A percentile compares a stretch with the other conserved stretches of the same genome.
Conservation (phyloP, 1,140 invertebrate genomes). For the Papilio aristodemus region DNA sequence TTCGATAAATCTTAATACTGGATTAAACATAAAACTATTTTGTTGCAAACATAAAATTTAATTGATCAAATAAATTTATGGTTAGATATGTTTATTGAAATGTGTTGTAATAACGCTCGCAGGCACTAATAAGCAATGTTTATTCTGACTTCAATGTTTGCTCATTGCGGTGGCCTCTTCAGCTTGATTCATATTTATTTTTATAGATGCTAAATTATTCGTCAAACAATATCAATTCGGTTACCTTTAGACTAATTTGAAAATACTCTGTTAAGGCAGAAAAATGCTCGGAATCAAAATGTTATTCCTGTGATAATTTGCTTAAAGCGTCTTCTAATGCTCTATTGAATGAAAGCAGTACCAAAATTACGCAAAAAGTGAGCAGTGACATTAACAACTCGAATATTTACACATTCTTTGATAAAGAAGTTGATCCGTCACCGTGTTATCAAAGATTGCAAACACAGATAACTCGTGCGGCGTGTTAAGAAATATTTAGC, state of each 20-base stretch:
- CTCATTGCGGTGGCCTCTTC: conserved; percentile 23
- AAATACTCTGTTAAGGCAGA: neutral
- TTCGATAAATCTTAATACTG: conserved; percentile 1
- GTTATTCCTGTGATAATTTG: neutral
- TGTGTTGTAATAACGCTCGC: conserved; percentile 29
- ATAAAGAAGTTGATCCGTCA: conserved; percentile 1
- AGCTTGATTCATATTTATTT: conserved; percentile 28
- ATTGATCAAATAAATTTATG: conserved; percentile 14
- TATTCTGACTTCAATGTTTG: conserved; percentile 8
- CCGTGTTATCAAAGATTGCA: conserved; percentile 31
- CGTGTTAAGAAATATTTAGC: conserved; percentile 25
- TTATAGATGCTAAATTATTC: conserved; percentile 27
- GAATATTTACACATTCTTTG: conserved; percentile 1
- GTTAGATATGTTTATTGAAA: conserved; percentile 29
- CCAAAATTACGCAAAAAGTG: neutral
- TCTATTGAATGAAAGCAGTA: too few species aligned
- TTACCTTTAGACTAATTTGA: neutral
- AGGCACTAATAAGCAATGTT: conserved; percentile 29
- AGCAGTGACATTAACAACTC: neutral
- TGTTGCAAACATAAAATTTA: neutral
- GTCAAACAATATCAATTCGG: neutral
- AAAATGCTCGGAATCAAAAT: neutral
- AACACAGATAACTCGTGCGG: conserved; percentile 16
- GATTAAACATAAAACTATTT: conserved; percentile 17
- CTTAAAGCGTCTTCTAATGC: too few species aligned